Base-by-base conservation (phyloP, 1,140 invertebrate species). In the Pogonus chalceus region DNA sequence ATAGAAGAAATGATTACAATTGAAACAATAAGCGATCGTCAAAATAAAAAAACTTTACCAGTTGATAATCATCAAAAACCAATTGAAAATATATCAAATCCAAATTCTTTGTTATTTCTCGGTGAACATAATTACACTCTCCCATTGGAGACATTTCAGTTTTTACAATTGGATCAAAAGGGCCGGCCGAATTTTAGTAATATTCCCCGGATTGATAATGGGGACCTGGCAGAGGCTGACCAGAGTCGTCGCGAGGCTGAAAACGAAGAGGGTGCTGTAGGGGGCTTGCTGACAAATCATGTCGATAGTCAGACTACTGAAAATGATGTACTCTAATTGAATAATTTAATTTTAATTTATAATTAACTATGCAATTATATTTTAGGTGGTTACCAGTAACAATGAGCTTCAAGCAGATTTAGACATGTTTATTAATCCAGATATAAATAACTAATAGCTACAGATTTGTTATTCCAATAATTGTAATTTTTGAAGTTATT, bases 191-290 rank as follows among this genome's bases (percentile, higher is more conserved):
- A 14, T 18, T 14, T 10, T 37, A 43, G 7, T 20, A 23, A 51
- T 14, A 10, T 24, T 7, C 35, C 35, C 20, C 60, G 61, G 37
- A 64, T 67, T 16, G 59, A 68, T 47, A 69, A 70, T 51, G 68
- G 61, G 14, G 67, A 70, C 59, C 56, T 70, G 23, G 66, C 68
- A 0, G 68, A 70, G 59, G 68, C 68, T 0, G 69, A 70, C 61
- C 67, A 70, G 47, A 65, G 62, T 50, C 53, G 63, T 26, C 49
- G 61, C 1, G 62, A 61, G 21, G 21, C 55, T 4, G 56, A 58
- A 23, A 62, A 63, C 23, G 63, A 68, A 47, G 69, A 69, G 53
- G 69, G 69, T 2, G 68, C 68, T 3, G 65, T 70, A 2, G 68
- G 68, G n/a, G 68, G 61, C 1, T 57, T 39, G 22, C 26, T 59